Evolutionary conservation across 2,113 vertebrate genomes (phyloP), one percentile per base, ranked within the genome.

Genomic region (Ictalurus punctatus): DNA sequence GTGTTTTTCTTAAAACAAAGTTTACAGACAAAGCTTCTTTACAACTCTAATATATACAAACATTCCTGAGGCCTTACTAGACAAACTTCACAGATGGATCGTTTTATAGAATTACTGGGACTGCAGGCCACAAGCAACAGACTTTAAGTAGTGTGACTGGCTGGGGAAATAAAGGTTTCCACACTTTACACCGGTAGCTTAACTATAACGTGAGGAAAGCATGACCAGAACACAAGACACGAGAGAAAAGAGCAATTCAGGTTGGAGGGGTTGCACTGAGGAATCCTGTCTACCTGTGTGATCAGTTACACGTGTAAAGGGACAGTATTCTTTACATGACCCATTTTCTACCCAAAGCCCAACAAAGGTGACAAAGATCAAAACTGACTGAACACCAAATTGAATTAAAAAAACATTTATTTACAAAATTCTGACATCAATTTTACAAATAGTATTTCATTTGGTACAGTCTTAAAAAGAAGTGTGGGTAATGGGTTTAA

Each of bases 391-490:
- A 90, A 91, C 90, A 91, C 87, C 85, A 94, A 87, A 90, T 69
- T 84, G 90, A 92, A 58, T 56, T 2, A 8, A 81, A 91, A 92
- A 90, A 48, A 48, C 44, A 92, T 96, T 95, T 95, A 96, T 96
- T 96, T 96, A 96, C 96, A 96, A 94, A 93, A 92, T 89, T 85
- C n/a, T 81, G 48, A 90, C 63, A 88, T 44, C 63, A 84, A 87
- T 81, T 65, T 63, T 89, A 90, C 54, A 89, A 79, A 88, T 21
- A 61, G 16, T 12, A 65, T 85, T 65, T 88, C 12, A 54, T 76
- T 80, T 67, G 58, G 58, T 25, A 67, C 34, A 63, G 69, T 48
- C 30, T 69, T 13, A 44, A 16, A 81, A 82, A 69, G 40, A 63
- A 54, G 54, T 40, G n/a, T 61, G 58, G 48, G 19, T 69, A 19